Base-by-base conservation (phyloP, 2,797 vertebrate genomes). In the Platalea minor region DNA sequence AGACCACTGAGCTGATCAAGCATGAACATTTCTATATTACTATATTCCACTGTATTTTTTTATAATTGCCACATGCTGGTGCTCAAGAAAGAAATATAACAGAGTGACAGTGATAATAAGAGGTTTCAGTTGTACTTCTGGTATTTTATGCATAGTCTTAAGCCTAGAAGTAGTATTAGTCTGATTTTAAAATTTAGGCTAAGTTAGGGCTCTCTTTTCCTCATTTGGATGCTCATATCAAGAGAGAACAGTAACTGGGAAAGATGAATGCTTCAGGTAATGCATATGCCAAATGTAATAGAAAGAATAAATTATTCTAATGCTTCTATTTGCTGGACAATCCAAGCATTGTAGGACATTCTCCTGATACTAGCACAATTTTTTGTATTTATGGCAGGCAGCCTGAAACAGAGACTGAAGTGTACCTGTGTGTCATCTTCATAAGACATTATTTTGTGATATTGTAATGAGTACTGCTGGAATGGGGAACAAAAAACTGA, bases 271-370 rank as follows among this genome's bases (percentile, higher is more conserved):
- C 61, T 92, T 96, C 56, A 51, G 45, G 43, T 92, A 94, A 92
- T 86, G 64, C 74, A 89, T 92, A 89, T 93, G 43, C 53, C 91
- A 79, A 85, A 43, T 19, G 72, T 73, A 96, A 91, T 92, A 96
- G 56, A 95, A 97, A 92, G 77, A 95, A 78, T 90, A 83, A 74
- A 95, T 93, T 97, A 87, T 61, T 95, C 67, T 87, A 56, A 95
- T 75, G 50, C 59, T 85, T 48, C 91, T 51, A 57, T 95, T 96
- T 95, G 48, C 54, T 95, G 80, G 85, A 92, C 85, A 93, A 93
- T 68, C 63, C 50, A 94, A 70, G 48, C 70, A 83, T 75, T 96
- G 75, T 76, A 85, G 87, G 57, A 70, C 85, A 81, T 31, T 94
- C 54, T 89, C 26, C 72, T 89, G 80, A 75, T 82, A 89, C 24